phyloP scores from a whole-genome alignment of 2,113 vertebrate genomes.

The Asarcornis scutulata region DNA sequence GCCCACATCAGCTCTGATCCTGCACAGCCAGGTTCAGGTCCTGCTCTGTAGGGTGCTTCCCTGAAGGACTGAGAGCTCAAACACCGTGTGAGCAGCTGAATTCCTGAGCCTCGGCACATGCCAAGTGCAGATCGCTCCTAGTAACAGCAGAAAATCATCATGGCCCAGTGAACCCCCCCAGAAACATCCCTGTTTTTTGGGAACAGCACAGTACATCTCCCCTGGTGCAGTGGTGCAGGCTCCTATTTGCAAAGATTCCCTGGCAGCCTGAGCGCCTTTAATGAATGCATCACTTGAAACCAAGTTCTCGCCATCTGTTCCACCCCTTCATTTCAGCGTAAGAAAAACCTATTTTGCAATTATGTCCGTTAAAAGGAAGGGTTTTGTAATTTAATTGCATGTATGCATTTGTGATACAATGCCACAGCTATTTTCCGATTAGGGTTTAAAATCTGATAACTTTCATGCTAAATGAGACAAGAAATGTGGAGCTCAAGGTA shows the following conservation, averaged over 20 bases:
- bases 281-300: slow-evolving; percentile 65
- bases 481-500: background rate
- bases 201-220: background rate
- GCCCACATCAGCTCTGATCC: background rate
- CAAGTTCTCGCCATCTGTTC: slow-evolving; percentile 66
- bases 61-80: background rate
- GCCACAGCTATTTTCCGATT: slow-evolving; percentile 13
- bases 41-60: accelerated
- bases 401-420: background rate
- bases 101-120: background rate
- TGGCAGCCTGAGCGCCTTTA: slow-evolving; percentile 55
- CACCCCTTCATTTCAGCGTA: slow-evolving; percentile 33
- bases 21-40: accelerated
- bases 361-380: slow-evolving; percentile 45
- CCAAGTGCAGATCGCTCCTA: background rate
- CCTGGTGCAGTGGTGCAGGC: background rate
- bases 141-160: background rate
- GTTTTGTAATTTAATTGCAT: slow-evolving; percentile 44
- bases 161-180: background rate
- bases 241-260: slow-evolving; percentile 34
- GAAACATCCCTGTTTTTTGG: background rate
- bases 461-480: slow-evolving; percentile 25
- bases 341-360: slow-evolving; percentile 57
- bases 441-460: slow-evolving; percentile 26
- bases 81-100: background rate